These are phyloP conservation scores for Sapayoa aenigma DNA, from an alignment of 2,113 vertebrate genomes.

Conservation along the genomic window DNA sequence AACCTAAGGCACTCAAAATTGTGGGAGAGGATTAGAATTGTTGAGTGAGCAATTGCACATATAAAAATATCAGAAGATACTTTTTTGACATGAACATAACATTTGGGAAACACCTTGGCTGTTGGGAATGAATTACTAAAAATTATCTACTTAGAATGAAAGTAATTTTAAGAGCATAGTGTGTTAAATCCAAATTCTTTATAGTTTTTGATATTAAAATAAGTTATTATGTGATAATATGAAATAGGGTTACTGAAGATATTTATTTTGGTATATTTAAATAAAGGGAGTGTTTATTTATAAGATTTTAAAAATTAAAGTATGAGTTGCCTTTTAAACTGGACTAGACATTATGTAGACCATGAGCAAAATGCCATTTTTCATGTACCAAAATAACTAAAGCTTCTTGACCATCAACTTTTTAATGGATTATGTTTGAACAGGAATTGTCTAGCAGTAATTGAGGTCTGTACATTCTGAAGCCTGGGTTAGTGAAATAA, in stretches of 20 bases:
- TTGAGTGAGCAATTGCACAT: neutral
- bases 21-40: neutral
- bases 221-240: neutral
- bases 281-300: neutral
- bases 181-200: neutral
- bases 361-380: neutral
- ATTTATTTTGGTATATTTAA: neutral
- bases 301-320: neutral
- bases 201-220: neutral
- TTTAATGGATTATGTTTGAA: neutral
- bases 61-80: neutral
- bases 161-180: neutral
- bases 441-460: neutral
- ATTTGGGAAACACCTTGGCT: neutral
- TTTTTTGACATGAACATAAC: neutral
- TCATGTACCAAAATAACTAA: neutral
- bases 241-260: neutral
- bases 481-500: neutral
- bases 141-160: neutral
- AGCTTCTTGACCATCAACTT: neutral
- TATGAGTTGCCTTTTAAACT: neutral
- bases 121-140: neutral
- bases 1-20: neutral
- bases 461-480: neutral
- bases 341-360: neutral